Evolutionary conservation across 1,140 invertebrate species (phyloP).

Genomic region (Pissodes strobi): DNA sequence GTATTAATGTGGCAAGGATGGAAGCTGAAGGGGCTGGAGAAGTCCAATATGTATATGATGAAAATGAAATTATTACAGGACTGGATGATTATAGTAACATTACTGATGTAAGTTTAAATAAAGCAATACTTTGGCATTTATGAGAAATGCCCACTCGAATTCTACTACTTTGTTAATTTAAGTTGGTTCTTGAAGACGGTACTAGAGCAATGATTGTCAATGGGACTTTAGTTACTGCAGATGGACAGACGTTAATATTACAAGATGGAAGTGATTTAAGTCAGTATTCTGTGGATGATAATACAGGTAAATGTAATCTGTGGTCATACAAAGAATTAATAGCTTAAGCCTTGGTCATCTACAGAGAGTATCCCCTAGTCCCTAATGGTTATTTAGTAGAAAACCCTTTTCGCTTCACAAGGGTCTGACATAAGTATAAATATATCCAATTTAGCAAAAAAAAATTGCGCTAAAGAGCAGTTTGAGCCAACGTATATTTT

Average conservation of each 20-base stretch:
- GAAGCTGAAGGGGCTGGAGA: neutral
- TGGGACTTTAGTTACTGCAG: slow-evolving; percentile 36
- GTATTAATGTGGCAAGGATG: neutral
- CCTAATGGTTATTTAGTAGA: too few relatives aligned
- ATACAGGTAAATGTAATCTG: slow-evolving; percentile 24
- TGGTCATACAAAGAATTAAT: too few relatives aligned
- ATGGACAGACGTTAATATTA: slow-evolving; percentile 38
- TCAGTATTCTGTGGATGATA: slow-evolving; percentile 40
- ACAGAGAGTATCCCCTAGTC: too few relatives aligned
- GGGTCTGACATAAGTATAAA: too few relatives aligned
- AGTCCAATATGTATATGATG: slow-evolving; percentile 16
- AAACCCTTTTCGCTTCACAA: too few relatives aligned
- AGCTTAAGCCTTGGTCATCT: too few relatives aligned
- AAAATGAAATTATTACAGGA: slow-evolving; percentile 1
- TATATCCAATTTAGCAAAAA: too few relatives aligned
- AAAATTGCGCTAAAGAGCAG: too few relatives aligned
- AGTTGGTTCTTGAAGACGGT: slow-evolving; percentile 39
- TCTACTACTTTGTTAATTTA: slow-evolving; percentile 15
- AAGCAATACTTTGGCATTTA: neutral
- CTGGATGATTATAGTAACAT: neutral
- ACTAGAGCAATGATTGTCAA: slow-evolving; percentile 38
- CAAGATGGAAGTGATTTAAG: slow-evolving; percentile 39
- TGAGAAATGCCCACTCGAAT: neutral
- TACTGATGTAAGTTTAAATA: neutral
- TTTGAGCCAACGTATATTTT: too few relatives aligned